These are phyloP conservation scores for Ectropis crepuscularia DNA, from an alignment of 2,888 invertebrate genomes.

Conservation along the genomic window DNA sequence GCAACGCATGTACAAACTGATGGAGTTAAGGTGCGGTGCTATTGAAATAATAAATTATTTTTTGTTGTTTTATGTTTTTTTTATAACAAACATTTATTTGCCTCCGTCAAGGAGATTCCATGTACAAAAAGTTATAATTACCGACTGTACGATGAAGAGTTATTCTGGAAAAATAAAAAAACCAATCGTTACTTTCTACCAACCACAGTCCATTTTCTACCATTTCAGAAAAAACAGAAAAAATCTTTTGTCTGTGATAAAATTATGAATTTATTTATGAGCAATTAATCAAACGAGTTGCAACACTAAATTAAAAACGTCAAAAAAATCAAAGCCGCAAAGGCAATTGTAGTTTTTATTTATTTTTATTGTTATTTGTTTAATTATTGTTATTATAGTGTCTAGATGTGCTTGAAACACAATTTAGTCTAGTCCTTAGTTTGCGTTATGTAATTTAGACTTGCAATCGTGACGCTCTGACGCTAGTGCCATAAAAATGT, in stretches of 20 bases:
- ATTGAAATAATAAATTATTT: too few relatives aligned
- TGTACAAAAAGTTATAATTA: too few relatives aligned
- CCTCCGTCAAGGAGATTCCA: too few relatives aligned
- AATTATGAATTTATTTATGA: slow-evolving; percentile 64
- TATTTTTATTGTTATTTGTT: slow-evolving; percentile 78
- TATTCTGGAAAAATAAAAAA: too few relatives aligned
- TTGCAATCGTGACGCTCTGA: slow-evolving; percentile 65
- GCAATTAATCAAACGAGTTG: slow-evolving; percentile 75
- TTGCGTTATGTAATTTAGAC: slow-evolving; percentile 64
- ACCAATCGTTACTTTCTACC: neutral
- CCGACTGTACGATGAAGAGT: too few relatives aligned
- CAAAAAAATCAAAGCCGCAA: slow-evolving; percentile 79
- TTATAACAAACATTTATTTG: too few relatives aligned
- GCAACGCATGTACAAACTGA: too few relatives aligned
- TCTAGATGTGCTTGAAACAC: slow-evolving; percentile 62
- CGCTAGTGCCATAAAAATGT: slow-evolving; percentile 76
- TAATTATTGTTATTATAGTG: slow-evolving; percentile 61
- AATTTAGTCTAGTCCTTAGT: slow-evolving; percentile 73
- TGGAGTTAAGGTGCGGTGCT: too few relatives aligned
- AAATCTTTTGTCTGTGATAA: slow-evolving; percentile 56
- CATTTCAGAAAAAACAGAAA: neutral
- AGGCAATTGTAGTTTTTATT: slow-evolving; percentile 66
- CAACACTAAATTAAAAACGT: slow-evolving; percentile 82
- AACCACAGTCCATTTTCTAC: neutral
- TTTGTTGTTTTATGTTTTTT: too few relatives aligned